These are phyloP conservation scores for Ophion ellenae DNA, from an alignment of 2,888 invertebrate species.

Conservation along the genomic window DNA sequence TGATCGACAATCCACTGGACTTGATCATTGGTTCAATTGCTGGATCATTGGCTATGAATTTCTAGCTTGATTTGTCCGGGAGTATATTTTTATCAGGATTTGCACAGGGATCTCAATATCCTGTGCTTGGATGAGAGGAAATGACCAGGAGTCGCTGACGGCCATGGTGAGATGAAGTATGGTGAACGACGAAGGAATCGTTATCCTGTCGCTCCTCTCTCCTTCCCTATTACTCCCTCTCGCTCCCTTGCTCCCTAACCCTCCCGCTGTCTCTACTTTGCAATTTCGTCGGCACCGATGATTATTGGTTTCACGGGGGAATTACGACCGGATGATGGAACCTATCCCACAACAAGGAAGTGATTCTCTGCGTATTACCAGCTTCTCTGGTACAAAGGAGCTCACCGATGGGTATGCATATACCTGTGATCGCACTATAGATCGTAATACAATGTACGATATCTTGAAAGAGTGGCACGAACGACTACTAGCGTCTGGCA, in stretches of 20 bases:
- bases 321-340: slow-evolving; percentile 62
- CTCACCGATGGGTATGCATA: slow-evolving; percentile 1
- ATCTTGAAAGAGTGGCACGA: slow-evolving; percentile 28
- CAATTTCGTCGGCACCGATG: slow-evolving; percentile 41
- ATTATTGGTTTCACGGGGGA: slow-evolving; percentile 55
- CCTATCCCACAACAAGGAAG: slow-evolving; percentile 60
- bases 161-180: slow-evolving; percentile 28
- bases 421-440: background rate
- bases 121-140: slow-evolving; percentile 41
- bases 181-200: slow-evolving; percentile 53
- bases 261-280: slow-evolving; percentile 6
- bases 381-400: slow-evolving; percentile 27
- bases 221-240: slow-evolving; percentile 19
- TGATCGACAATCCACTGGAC: background rate
- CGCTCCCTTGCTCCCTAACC: too few relatives aligned
- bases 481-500: slow-evolving; percentile 5
- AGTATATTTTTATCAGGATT: background rate
- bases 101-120: slow-evolving; percentile 36
- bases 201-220: slow-evolving; percentile 21
- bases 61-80: slow-evolving; percentile 1
- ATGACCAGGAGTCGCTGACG: slow-evolving; percentile 19
- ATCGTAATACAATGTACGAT: background rate
- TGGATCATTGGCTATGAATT: background rate
- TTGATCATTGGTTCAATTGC: background rate
- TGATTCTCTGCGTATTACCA: slow-evolving; percentile 43